Evolutionary conservation across 2,113 vertebrate species (phyloP), one percentile per base, ranked within the genome.

Genomic region (Apteryx mantelli): DNA sequence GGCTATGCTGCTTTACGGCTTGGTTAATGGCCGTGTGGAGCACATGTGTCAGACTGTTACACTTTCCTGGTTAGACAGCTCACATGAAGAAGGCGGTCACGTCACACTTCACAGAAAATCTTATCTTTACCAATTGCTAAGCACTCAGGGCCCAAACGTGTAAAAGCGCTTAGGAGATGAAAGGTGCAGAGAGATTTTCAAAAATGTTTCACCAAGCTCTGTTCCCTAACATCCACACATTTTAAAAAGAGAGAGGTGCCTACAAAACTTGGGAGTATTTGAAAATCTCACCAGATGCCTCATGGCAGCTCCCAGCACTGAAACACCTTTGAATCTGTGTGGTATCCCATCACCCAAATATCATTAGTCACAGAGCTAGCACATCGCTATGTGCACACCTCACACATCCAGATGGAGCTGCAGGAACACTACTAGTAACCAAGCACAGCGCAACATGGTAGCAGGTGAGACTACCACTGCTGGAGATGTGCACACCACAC

Each of bases 41-140:
- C 32, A 34, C 4, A 17, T 3, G 2, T 32, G 44, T 21, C 28
- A 0, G 0, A 46, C 53, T 53, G 82, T 63, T 68, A 42, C 5
- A 0, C 26, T 30, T 44, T 20, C 83, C 63, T 2, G 3, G 28
- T 80, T 88, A 87, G 63, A 16, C 55, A 87, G 70, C 34, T 87
- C 81, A 26, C 5, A 3, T 4, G 44, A 17, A 66, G 81, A 93
- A 92, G 34, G 34, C 56, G 88, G 42, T 42, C 40, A 69, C 63
- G 65, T 77, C 68, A 46, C 30, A 18, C 34, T 77, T 52, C 38
- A 36, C 63, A 74, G 53, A 11, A 78, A 69, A 10, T 19, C 66
- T 46, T n/a, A 69, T 50, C 61, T 82, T 83, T 46, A 44, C 18
- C 42, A 75, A 7, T 26, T 63, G 25, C 58, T 61, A 65, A 63